phyloP scores from a whole-genome alignment of 2,113 vertebrate genomes.

The Tonatia bakeri region DNA sequence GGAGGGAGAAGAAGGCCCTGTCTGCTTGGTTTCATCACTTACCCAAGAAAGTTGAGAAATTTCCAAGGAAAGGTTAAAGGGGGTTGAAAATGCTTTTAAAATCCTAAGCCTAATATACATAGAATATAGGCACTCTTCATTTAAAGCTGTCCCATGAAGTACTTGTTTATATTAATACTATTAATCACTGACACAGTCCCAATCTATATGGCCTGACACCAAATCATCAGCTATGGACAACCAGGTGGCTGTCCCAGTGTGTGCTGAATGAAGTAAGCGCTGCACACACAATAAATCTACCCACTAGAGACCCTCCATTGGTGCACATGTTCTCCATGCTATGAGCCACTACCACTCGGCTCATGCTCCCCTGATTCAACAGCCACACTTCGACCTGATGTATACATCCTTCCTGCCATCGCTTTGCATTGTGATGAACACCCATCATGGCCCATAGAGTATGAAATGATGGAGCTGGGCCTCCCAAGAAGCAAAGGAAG shows the following conservation, averaged over 20 bases:
- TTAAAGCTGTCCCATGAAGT: background rate
- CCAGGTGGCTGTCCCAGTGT: background rate
- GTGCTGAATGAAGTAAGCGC: fast-evolving
- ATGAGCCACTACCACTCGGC: background rate
- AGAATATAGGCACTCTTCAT: background rate
- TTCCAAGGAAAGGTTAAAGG: background rate
- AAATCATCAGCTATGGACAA: background rate
- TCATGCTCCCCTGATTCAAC: background rate
- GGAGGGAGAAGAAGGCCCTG: background rate
- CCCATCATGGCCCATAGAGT: background rate
- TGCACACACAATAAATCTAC: background rate
- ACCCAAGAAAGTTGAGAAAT: background rate
- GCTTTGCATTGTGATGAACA: background rate
- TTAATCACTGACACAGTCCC: background rate
- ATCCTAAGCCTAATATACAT: background rate
- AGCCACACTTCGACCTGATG: background rate
- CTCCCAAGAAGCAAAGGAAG: background rate
- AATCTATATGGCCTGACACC: background rate
- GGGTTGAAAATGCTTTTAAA: constrained; percentile 21
- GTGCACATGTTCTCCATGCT: background rate
- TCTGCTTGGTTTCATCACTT: background rate
- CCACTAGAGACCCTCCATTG: background rate
- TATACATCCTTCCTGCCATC: background rate
- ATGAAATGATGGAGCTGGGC: background rate
- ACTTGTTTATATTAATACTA: background rate